Base-by-base conservation (phyloP, 2,797 vertebrate species). In the Lindbergichthys nudifrons region DNA sequence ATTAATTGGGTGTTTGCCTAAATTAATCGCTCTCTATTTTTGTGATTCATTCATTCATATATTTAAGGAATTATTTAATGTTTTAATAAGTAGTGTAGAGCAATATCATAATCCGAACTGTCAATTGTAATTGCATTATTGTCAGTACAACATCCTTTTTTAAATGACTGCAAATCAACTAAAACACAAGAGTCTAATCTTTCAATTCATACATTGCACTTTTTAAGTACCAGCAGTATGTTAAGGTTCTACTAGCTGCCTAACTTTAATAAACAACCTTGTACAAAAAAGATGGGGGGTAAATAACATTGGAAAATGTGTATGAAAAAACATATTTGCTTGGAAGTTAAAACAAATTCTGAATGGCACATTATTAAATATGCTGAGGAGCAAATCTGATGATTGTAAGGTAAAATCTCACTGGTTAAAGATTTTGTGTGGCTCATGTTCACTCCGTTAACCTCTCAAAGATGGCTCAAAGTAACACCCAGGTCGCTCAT, bases 401-500 rank as follows among this genome's bases (percentile, higher is more conserved):
- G 41, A 39, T 41, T 69, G 15, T 32, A 16, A n/a, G 30, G 41
- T 54, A 68, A 14, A 30, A 57, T 10, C 16, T 56, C 54, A 73
- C 42, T 46, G 58, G 61, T 59, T 51, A 72, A 62, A 62, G 21
- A 60, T 36, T 48, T 23, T 12, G 10, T 54, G 47, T 68, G 53
- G 50, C 50, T 82, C 63, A 21, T 65, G 47, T 45, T 15, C 23
- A 61, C 39, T 59, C 51, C 50, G 14, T 66, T 48, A 61, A 43
- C 18, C 16, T 66, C 45, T 68, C 47, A 51, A 23, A 69, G 53
- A 74, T 43, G 53, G 39, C 51, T 50, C 19, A 56, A 64, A 32
- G 18, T 43, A 66, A 64, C 45, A 70, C 69, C 51, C 53, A 58
- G 68, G 52, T 79, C 83, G 64, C 64, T 83, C 32, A 36, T 64